These are phyloP conservation scores for Plebejus anna DNA, from an alignment of 2,888 invertebrate genomes.

Conservation along the genomic window DNA sequence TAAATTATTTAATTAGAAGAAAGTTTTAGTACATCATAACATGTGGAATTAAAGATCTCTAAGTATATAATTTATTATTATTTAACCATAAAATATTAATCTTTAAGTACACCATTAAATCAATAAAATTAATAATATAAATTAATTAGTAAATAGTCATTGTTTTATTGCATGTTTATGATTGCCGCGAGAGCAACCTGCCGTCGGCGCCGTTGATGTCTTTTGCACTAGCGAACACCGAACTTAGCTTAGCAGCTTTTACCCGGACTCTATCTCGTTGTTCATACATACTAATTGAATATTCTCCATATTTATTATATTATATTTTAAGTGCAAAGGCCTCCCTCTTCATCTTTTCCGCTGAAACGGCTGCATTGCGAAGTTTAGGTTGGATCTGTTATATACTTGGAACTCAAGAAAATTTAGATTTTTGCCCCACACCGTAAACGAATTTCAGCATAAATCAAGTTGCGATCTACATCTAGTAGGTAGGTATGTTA, in stretches of 20 bases:
- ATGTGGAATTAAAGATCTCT: too few species aligned
- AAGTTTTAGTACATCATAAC: too few species aligned
- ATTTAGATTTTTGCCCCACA: background rate
- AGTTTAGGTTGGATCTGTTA: background rate
- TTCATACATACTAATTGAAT: background rate
- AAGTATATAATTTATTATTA: background rate
- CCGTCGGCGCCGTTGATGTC: conserved; percentile 68
- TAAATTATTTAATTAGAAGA: too few species aligned
- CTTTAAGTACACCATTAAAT: background rate
- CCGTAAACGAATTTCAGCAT: background rate
- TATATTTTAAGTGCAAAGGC: too few species aligned
- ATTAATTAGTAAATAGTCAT: background rate
- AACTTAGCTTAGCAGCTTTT: background rate
- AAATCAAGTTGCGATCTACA: background rate
- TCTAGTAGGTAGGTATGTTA: background rate
- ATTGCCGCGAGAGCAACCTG: conserved; percentile 19
- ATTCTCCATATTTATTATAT: background rate
- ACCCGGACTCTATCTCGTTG: background rate
- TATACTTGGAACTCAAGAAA: background rate
- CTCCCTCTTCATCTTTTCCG: too few species aligned
- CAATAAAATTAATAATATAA: background rate
- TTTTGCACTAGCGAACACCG: conserved; percentile 50
- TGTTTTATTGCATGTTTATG: background rate
- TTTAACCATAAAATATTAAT: background rate
- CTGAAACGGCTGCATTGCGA: too few species aligned